These are phyloP conservation scores for Leptatherina wallacei DNA, from an alignment of 2,797 vertebrate species.

Conservation along the genomic window DNA sequence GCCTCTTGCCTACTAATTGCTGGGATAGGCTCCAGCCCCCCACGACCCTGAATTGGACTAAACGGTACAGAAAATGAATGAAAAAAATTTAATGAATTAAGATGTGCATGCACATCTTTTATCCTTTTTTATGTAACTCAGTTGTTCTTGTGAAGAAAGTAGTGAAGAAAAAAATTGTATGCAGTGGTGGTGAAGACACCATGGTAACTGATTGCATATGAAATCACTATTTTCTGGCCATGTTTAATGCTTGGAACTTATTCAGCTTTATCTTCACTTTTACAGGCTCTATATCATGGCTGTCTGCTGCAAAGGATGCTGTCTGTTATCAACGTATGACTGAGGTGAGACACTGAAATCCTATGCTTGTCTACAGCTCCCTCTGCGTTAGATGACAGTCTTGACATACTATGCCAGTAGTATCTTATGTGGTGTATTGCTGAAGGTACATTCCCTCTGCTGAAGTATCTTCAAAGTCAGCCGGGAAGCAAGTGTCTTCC, in stretches of 20 bases:
- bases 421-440: constrained; percentile 32
- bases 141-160: constrained; percentile 53
- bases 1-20: too few species aligned
- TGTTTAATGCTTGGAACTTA: constrained; percentile 74
- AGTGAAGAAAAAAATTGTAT: constrained; percentile 48
- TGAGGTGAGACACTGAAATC: constrained; percentile 67
- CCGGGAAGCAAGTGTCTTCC: constrained; percentile 4
- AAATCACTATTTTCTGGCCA: constrained; percentile 67
- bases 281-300: constrained; percentile 64
- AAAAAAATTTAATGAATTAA: constrained; percentile 11
- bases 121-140: constrained; percentile 19
- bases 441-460: constrained; percentile 20
- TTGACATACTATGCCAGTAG: constrained; percentile 38
- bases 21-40: too few species aligned
- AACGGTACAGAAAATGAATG: too few species aligned
- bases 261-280: constrained; percentile 78
- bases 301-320: constrained; percentile 56
- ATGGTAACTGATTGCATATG: constrained; percentile 65
- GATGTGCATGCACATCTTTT: constrained; percentile 38
- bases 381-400: constrained; percentile 38
- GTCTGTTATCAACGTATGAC: constrained; percentile 47
- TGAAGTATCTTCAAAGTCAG: constrained; percentile 37
- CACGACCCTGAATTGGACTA: too few species aligned
- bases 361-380: constrained; percentile 24
- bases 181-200: constrained; percentile 43